A percentile compares a stretch with the other conserved stretches of the same genome.
phyloP scores from a whole-genome alignment of 2,113 vertebrate genomes.

The Trematomus loennbergii region DNA sequence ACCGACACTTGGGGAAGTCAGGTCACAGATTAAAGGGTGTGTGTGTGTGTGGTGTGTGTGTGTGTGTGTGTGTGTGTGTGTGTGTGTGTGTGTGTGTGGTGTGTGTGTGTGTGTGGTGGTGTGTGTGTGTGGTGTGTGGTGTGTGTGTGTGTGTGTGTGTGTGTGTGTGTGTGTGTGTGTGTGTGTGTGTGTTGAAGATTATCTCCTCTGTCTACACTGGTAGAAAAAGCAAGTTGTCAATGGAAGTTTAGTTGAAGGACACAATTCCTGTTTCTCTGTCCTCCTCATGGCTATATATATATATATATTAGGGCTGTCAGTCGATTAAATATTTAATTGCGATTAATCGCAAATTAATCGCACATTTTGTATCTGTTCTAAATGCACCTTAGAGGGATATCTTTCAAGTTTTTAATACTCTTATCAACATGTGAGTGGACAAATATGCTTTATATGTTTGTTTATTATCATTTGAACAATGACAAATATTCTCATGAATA shows the following conservation, averaged over 20 bases:
- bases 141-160: not conserved
- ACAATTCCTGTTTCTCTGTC: not conserved
- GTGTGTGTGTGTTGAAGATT: conserved; percentile 32
- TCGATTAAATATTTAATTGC: no score
- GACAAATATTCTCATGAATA: no score
- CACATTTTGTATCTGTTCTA: no score
- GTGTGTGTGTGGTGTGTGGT: no score
- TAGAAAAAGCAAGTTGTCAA: conserved; percentile 19
- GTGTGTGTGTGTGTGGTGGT: conserved; percentile 13
- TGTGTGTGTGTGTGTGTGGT: conserved; percentile 20
- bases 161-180: conserved; percentile 13
- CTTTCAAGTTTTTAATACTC: no score
- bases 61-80: conserved; percentile 9
- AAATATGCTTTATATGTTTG: no score
- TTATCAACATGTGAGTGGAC: no score
- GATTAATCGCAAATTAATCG: no score
- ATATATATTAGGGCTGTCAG: no score
- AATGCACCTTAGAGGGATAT: no score
- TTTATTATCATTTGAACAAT: no score
- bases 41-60: not conserved
- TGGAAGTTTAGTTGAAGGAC: conserved; percentile 35
- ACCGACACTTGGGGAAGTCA: conserved; percentile 13
- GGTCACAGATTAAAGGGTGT: conserved; percentile 41
- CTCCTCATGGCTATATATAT: no score
- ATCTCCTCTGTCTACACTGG: conserved; percentile 20